These are phyloP conservation scores for Pseudolycoriella hygida DNA, from an alignment of 2,888 invertebrate genomes.

Conservation along the genomic window DNA sequence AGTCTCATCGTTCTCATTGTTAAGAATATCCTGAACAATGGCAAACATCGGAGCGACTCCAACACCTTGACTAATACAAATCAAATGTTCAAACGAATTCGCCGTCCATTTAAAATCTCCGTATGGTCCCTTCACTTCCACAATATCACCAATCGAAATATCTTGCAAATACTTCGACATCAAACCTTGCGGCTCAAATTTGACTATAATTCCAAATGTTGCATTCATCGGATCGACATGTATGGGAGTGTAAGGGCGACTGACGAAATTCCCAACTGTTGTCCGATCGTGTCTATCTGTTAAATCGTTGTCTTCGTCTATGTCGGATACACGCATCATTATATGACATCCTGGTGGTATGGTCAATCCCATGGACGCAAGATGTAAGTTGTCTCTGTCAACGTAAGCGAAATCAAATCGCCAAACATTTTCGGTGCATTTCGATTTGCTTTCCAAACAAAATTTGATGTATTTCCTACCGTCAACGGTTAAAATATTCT, in stretches of 20 bases:
- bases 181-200: constrained; percentile 36
- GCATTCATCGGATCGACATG: constrained; percentile 17
- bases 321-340: constrained; percentile 14
- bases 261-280: constrained; percentile 11
- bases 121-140: constrained; percentile 57
- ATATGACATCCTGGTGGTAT: constrained; percentile 18
- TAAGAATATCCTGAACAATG: constrained; percentile 40
- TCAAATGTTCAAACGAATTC: constrained; percentile 28
- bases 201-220: constrained; percentile 41
- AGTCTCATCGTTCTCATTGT: constrained; percentile 49
- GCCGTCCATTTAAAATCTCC: constrained; percentile 35
- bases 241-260: constrained; percentile 26
- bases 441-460: background rate
- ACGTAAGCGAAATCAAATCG: background rate
- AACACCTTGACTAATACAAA: constrained; percentile 51
- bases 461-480: background rate
- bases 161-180: constrained; percentile 37
- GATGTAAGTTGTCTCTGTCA: background rate
- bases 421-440: background rate
- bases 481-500: background rate
- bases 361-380: constrained; percentile 13
- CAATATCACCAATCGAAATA: constrained; percentile 31
- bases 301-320: background rate
- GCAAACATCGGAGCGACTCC: constrained; percentile 54
- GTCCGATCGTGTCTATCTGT: constrained; percentile 12